Evolutionary conservation across 2,888 invertebrate genomes (phyloP), one percentile per base, ranked within the genome.

Genomic region (Opisthograptis luteolata): DNA sequence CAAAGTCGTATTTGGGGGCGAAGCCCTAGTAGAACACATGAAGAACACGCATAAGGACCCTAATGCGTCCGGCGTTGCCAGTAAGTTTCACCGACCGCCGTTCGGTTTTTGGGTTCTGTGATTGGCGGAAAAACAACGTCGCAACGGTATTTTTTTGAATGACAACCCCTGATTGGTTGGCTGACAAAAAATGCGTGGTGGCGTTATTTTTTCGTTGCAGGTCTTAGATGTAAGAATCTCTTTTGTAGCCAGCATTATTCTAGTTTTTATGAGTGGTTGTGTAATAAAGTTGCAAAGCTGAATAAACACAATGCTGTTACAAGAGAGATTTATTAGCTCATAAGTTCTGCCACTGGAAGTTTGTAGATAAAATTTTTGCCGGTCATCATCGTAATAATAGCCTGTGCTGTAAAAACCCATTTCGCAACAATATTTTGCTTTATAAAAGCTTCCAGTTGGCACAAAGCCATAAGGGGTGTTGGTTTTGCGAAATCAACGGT

Each of bases 11-110:
- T 94, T 97, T 75, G 97, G 97, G 66, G 96, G 96, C 62, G 97
- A 98, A 89, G 96, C 97, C 47, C 93, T 98, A 55, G 97, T 98
- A 93, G 97, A 98, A 87, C 98, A 98, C 86, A 97, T 98, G 97
- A 97, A 97, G 91, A 96, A 96, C 82, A 96, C 96, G 43, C 98
- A 98, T 90, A 97, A 97, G 92, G 97, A 97, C 78, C 97, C 97
- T 25, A 96, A 96, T 85, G 95, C 96, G 66, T 95, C 95, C 68
- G 96, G 96, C 80, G 96, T 96, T 90, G 95, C 96, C 92, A 96
- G 96, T 96, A 95, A 95, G 95, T 94, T 84, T 85, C 50, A 24
- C 36, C 48, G 47, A 14, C 28, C 28, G 20, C 2, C 22, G 44
- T 9, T 44, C 45, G 47, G 53, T 41, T 56, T 58, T 60, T 58